Evolutionary conservation across 2,888 invertebrate species (phyloP).

Genomic region (Chloroclysta siterata): DNA sequence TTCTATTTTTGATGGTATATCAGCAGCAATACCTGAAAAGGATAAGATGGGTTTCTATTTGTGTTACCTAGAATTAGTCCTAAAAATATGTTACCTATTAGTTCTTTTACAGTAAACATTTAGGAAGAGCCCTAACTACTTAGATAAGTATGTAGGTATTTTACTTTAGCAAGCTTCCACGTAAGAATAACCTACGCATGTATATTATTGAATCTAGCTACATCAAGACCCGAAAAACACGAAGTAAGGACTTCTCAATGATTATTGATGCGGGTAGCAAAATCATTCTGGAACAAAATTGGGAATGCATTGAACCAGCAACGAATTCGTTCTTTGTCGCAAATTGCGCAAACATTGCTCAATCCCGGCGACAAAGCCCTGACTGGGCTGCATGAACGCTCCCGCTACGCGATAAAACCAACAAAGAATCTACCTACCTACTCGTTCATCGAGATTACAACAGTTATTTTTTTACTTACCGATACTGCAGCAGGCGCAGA

Average conservation of each 20-base stretch:
- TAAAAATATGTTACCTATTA: too few relatives aligned
- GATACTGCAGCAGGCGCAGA: constrained; percentile 62
- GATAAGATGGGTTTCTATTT: background rate
- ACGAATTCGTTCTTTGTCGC: constrained; percentile 38
- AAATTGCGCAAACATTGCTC: constrained; percentile 54
- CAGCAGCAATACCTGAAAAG: constrained; percentile 3
- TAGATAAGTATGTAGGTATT: too few relatives aligned
- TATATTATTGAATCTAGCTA: too few relatives aligned
- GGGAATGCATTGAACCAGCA: constrained; percentile 8
- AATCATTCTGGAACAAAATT: constrained; percentile 29
- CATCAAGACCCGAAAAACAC: too few relatives aligned
- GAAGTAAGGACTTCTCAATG: background rate
- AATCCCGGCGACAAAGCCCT: constrained; percentile 50
- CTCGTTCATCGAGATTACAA: constrained; percentile 41
- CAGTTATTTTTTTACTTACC: constrained; percentile 64
- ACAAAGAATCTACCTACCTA: constrained; percentile 54
- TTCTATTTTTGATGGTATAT: background rate
- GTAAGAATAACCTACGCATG: too few relatives aligned
- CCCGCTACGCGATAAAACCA: constrained; percentile 52
- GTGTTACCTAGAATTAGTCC: too few relatives aligned
- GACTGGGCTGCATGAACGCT: constrained; percentile 33
- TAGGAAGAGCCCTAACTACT: too few relatives aligned
- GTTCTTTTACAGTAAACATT: too few relatives aligned
- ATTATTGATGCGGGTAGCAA: constrained; percentile 33
- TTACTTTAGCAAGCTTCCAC: too few relatives aligned